These are phyloP conservation scores for Glaucopsyche alexis DNA, from an alignment of 2,888 invertebrate species.

Conservation along the genomic window DNA sequence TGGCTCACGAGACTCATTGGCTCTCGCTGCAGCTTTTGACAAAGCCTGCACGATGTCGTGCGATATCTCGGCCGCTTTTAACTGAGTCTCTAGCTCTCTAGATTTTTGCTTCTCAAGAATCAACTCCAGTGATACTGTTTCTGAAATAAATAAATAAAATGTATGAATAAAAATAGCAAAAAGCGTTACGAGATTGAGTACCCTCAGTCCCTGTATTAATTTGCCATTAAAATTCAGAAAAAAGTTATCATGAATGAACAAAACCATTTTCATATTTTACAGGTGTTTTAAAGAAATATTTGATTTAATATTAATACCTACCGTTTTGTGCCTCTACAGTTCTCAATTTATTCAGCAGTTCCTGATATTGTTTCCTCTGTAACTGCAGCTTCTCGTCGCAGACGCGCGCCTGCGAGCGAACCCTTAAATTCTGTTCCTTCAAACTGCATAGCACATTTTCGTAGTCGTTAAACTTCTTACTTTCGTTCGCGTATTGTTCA, in stretches of 20 bases:
- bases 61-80: constrained; percentile 49
- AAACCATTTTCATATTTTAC: too few relatives aligned
- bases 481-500: constrained; percentile 48
- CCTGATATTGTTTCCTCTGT: constrained; percentile 34
- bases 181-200: background rate
- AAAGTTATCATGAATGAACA: too few relatives aligned
- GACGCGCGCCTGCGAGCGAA: constrained; percentile 19
- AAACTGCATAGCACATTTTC: constrained; percentile 47
- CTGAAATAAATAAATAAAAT: constrained; percentile 43
- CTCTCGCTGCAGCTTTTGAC: background rate
- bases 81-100: constrained; percentile 52
- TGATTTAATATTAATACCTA: constrained; percentile 43
- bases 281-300: too few relatives aligned
- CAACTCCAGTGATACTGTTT: constrained; percentile 51
- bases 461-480: constrained; percentile 41
- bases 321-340: constrained; percentile 45
- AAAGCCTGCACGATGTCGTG: constrained; percentile 43
- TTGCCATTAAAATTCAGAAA: too few relatives aligned
- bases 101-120: constrained; percentile 54
- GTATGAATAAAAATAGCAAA: background rate
- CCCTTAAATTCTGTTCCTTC: constrained; percentile 42
- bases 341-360: constrained; percentile 41
- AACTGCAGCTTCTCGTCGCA: constrained; percentile 12
- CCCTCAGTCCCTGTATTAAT: too few relatives aligned
- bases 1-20: background rate